Conservation (phyloP, 2,797 vertebrate genomes). For the Lateolabrax maculatus region DNA sequence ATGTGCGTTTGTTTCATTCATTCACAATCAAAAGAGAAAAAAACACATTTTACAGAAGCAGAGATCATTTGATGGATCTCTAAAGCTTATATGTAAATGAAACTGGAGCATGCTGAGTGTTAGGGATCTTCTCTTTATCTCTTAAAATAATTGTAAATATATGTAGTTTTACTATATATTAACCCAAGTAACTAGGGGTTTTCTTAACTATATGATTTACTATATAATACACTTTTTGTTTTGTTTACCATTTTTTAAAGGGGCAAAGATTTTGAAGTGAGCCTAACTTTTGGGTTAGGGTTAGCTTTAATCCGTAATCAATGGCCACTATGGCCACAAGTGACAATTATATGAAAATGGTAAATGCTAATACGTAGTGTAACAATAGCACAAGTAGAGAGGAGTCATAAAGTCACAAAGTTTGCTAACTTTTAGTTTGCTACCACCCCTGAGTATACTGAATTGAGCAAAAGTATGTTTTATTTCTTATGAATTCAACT, state of each 20-base stretch:
- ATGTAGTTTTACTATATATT: too few relatives aligned
- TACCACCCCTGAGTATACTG: neutral
- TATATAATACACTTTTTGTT: neutral
- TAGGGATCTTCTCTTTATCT: neutral
- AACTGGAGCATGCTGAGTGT: neutral
- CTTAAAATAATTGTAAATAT: neutral
- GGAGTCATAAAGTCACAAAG: neutral
- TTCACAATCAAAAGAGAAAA: neutral
- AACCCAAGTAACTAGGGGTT: too few relatives aligned
- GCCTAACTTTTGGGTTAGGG: neutral
- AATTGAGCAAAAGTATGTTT: neutral
- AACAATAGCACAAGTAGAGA: neutral
- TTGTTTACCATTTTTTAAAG: neutral
- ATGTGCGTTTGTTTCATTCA: slow-evolving; percentile 11
- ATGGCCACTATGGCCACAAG: neutral
- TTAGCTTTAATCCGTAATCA: too few relatives aligned
- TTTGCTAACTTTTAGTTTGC: neutral
- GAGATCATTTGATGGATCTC: neutral
- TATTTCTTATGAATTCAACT: neutral
- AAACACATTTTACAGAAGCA: neutral
- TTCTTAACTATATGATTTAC: neutral
- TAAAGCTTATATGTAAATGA: neutral
- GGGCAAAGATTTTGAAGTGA: neutral
- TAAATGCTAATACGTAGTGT: neutral
- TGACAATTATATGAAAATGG: neutral